phyloP scores from a whole-genome alignment of 2,113 vertebrate genomes.

The Poecilia latipinna region DNA sequence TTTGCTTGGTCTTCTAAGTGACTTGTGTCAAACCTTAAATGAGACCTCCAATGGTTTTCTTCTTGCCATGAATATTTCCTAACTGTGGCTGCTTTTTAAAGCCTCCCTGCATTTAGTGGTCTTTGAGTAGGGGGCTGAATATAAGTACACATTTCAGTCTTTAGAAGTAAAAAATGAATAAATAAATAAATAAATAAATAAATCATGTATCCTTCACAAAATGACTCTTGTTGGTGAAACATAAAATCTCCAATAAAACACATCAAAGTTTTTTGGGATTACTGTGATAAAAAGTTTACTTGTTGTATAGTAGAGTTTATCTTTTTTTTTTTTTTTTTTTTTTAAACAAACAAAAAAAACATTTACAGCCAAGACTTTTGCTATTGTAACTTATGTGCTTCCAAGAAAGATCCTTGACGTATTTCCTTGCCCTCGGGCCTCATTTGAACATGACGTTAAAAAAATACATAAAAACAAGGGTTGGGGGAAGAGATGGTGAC shows the following conservation, averaged over 20 bases:
- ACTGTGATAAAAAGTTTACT: neutral
- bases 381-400: conserved; percentile 29
- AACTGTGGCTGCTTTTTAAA: too few species aligned
- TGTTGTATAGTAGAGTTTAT: neutral
- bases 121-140: too few species aligned
- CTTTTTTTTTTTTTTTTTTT: conserved; percentile 4
- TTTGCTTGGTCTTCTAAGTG: neutral
- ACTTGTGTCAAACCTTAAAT: neutral
- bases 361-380: conserved; percentile 18
- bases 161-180: too few species aligned
- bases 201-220: too few species aligned
- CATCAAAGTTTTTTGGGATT: too few species aligned
- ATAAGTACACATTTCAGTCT: too few species aligned
- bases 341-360: too few species aligned
- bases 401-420: conserved; percentile 31
- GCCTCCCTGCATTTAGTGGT: too few species aligned
- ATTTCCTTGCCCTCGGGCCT: conserved; percentile 41
- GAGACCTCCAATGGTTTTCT: neutral
- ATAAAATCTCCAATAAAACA: neutral
- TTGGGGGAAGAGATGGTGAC: conserved; percentile 70
- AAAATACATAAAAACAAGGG: conserved; percentile 32
- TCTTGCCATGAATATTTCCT: neutral
- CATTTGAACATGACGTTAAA: conserved; percentile 55
- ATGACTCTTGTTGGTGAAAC: neutral
- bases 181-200: too few species aligned